Evolutionary conservation across 2,888 invertebrate species (phyloP), one percentile per base, ranked within the genome.

Genomic region (Ptychoptera albimana): DNA sequence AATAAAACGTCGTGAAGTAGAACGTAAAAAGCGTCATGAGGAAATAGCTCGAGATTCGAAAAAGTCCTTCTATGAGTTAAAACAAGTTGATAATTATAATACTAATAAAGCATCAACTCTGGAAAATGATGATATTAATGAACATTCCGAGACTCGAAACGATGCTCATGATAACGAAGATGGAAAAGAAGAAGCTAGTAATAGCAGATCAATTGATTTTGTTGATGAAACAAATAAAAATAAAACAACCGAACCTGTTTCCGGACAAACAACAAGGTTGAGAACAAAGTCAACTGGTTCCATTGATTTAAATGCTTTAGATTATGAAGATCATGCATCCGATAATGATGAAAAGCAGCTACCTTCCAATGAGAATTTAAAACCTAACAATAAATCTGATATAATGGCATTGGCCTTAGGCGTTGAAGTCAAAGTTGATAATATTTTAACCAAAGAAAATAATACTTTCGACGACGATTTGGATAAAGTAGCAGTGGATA

Each of bases 241-340:
- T 43, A 43, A 14, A n/a, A 32, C 31, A 10, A 13, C 12, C 8
- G 13, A n/a, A 8, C 12, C 12, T 12, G 13, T n/a, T 11, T 11
- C 8, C 5, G 16, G 11, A 8, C 9, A 2, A 11, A 3, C 34
- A 44, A 48, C 34, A 44, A 48, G 12, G 35, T 30, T 3, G 42
- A 46, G 41, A 29, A 47, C 43, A n/a, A 44, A 45, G 8, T 45
- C 45, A 2, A 31, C 30, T 10, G 48, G 46, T 36, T 61, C 61
- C 0, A 69, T 80, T 9, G 82, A 82, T 55, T 78, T 82, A 60
- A 81, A 82, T 55, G 82, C 82, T 0, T 54, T 82, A 48, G 82
- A 82, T 56, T 82, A 82, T 53, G 82, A 82, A 55, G 75, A 73
- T 50, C 75, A 76, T 44, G 65, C 71, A 7, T 60, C 61, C 3